Percentiles rank a stretch among this genome's conserved stretches.
Conservation (phyloP, 1,140 invertebrate genomes). For the Drosophila punjabiensis region DNA sequence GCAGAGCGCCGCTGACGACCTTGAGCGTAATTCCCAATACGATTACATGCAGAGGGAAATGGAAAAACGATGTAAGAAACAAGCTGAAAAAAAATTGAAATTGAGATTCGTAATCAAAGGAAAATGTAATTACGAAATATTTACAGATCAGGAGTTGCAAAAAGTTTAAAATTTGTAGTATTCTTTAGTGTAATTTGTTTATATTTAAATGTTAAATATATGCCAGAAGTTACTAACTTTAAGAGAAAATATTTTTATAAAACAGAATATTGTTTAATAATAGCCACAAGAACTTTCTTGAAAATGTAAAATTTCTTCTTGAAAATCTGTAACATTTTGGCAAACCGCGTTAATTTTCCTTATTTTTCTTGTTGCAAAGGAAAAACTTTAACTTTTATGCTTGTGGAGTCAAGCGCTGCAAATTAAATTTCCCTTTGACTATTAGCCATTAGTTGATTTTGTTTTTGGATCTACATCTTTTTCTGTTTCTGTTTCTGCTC, state of each 20-base stretch:
- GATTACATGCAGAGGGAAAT: slow-evolving; percentile 24
- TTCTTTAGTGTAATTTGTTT: background rate
- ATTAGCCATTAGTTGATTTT: slow-evolving; percentile 40
- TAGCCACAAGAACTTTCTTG: background rate
- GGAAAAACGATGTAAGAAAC: slow-evolving; percentile 20
- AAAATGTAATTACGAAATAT: slow-evolving; percentile 4
- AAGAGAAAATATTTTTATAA: background rate
- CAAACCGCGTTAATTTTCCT: background rate
- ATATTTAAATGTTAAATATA: background rate
- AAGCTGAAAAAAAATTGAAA: slow-evolving; percentile 3
- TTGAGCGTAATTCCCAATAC: slow-evolving; percentile 17
- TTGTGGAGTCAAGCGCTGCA: slow-evolving; percentile 51
- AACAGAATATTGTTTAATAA: background rate
- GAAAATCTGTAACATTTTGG: background rate
- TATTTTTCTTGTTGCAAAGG: background rate
- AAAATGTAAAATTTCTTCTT: background rate
- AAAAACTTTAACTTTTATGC: slow-evolving; percentile 26
- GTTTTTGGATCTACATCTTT: background rate
- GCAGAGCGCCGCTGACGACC: slow-evolving; percentile 34
- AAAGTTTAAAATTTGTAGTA: background rate
- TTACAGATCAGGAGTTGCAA: background rate
- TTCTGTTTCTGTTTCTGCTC: background rate
- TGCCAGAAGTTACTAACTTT: background rate
- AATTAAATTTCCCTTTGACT: slow-evolving; percentile 67
- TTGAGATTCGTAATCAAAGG: background rate